Base-by-base conservation (phyloP, 2,113 vertebrate species). In the Pica pica region DNA sequence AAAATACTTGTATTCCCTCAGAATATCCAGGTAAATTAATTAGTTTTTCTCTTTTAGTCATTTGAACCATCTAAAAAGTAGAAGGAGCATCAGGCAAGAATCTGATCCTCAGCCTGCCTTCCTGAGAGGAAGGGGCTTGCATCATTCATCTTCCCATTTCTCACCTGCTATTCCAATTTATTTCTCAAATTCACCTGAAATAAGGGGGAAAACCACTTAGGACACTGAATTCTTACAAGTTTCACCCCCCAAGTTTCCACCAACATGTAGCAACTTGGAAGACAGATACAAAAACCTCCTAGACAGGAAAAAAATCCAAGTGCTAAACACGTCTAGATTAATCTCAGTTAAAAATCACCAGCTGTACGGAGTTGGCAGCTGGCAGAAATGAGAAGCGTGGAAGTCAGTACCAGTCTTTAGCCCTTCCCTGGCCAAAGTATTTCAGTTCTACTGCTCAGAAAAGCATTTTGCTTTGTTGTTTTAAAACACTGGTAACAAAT, bases 321-420 rank as follows among this genome's bases (percentile, higher is more conserved):
- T 7, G 2, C 14, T 76, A 35, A 67, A 24, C 14, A 24, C 0
- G 3, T 5, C 27, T 27, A 23, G 27, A 55, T 55, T n/a, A n/a
- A 64, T 16, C 41, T 52, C 20, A 49, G 22, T 50, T 56, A 50
- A 55, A 55, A n/a, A 15, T 20, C 3, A 63, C 15, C 52, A 83
- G 37, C 44, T 12, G 44, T 1, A 33, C 80, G 2, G 5, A 27
- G 21, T 3, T 50, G 26, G 17, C 16, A 77, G 64, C 52, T 41
- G 15, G 70, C 16, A 52, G n/a, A 63, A 83, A 71, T 3, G 67
- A 26, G 11, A 46, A 57, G 50, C 16, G 27, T 39, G n/a, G 16
- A 86, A 16, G 41, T 3, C 74, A 39, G 30, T 10, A 22, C 22
- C 21, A 46, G 55, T 9, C 27, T 77, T 69, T 27, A 68, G 24